These are phyloP conservation scores for Chironomus tentans DNA, from an alignment of 2,888 invertebrate genomes.

Conservation along the genomic window DNA sequence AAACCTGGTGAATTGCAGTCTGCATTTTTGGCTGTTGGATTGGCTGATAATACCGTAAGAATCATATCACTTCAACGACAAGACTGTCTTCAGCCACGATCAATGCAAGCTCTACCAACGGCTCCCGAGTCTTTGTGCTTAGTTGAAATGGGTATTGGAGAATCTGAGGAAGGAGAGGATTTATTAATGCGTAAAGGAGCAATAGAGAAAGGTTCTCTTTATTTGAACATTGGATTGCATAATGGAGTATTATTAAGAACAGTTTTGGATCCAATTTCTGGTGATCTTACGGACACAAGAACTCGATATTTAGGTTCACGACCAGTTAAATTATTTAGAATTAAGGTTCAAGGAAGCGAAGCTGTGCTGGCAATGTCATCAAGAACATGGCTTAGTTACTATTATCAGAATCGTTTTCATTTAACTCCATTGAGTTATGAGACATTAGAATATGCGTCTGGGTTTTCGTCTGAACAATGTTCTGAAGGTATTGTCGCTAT, in stretches of 20 bases:
- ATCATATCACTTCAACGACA: constrained; percentile 94
- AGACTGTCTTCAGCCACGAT: constrained; percentile 90
- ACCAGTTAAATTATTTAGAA: constrained; percentile 92
- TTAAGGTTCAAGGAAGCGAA: constrained; percentile 90
- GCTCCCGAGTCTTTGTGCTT: constrained; percentile 95
- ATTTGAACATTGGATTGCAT: constrained; percentile 93
- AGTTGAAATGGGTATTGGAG: constrained; percentile 78
- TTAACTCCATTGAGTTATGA: constrained; percentile 94
- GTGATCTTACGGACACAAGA: constrained; percentile 93
- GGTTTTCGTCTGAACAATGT: constrained; percentile 94
- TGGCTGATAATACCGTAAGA: constrained; percentile 93
- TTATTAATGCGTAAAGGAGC: constrained; percentile 31
- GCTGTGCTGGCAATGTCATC: constrained; percentile 97
- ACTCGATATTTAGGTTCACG: constrained; percentile 93
- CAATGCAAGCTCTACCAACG: constrained; percentile 94
- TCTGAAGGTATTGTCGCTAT: constrained; percentile 99
- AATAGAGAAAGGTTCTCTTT: constrained; percentile 61
- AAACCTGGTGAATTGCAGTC: constrained; percentile 91
- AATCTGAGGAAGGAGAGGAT: constrained; percentile 44
- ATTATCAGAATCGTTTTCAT: constrained; percentile 94
- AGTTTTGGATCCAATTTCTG: constrained; percentile 90
- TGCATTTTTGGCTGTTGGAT: constrained; percentile 90
- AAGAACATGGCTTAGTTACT: constrained; percentile 96
- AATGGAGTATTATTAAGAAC: constrained; percentile 92
- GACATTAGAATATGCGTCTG: constrained; percentile 93